Base-by-base conservation (phyloP, 2,888 invertebrate genomes). In the Teinopalpus imperialis region DNA sequence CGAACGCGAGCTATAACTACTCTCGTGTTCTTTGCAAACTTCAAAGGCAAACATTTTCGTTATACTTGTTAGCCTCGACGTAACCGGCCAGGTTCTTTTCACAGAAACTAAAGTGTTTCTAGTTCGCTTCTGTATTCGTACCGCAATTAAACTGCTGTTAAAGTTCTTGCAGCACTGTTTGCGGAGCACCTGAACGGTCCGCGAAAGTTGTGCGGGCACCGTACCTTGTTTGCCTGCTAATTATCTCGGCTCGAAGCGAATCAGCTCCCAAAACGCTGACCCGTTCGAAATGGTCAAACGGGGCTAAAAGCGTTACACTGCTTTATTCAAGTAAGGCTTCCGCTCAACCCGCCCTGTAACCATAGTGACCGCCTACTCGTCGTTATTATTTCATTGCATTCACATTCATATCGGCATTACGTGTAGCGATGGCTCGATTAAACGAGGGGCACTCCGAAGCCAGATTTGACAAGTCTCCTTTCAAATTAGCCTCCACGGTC, bases 91-190 rank as follows among this genome's bases (percentile, higher is more conserved):
- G 74, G 73, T 85, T 86, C 83, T 86, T 82, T 86, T 81, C 75
- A 79, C 63, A 57, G 66, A 65, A 81, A 78, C 76, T 76, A 77
- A 85, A 86, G 71, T 74, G 81, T 81, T 79, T 82, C 78, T 81
- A 73, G 72, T 71, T 75, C 81, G 79, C 77, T 81, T 79, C 81
- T 83, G 83, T 86, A 82, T 85, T 85, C 78, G 75, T 74, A 72
- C 71, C 74, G 82, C 83, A 86, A 87, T 88, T 85, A 86, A 87
- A 87, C 85, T 82, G 81, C 81, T 85, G 87, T 83, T 85, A 85
- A 88, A 88, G 71, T 88, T 86, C 85, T 83, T 85, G 85, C 83
- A 79, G 79, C 74, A 65, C 70, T 86, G 79, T 87, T 87, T 86
- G 83, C 77, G 63, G 75, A 82, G 81, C 80, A 86, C 87, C 87